Conservation (phyloP, 2,797 vertebrate species). For the Bradypodion pumilum region DNA sequence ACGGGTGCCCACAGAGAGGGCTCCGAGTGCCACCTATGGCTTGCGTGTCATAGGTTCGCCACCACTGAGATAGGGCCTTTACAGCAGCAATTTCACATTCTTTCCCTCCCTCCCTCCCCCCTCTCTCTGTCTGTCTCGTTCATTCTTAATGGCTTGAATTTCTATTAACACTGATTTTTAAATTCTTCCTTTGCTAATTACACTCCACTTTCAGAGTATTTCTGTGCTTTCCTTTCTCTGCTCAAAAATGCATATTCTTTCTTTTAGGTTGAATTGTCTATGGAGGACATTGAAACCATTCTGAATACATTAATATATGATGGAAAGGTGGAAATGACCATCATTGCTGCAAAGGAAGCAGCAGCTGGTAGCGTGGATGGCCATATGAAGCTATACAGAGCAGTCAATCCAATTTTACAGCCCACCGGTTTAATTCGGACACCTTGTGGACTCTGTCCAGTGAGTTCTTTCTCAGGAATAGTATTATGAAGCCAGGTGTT, state of each 20-base stretch:
- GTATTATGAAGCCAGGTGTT: neutral
- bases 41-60: too few species aligned
- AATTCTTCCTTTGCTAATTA: neutral
- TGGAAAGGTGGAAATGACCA: constrained; percentile 96
- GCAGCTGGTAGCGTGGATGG: constrained; percentile 94
- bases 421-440: constrained; percentile 91
- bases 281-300: constrained; percentile 99
- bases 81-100: neutral
- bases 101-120: too few species aligned
- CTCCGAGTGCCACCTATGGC: too few species aligned
- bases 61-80: neutral
- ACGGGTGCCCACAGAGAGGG: too few species aligned
- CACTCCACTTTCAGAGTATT: neutral
- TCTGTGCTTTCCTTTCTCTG: neutral
- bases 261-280: constrained; percentile 92
- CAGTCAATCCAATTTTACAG: constrained; percentile 87
- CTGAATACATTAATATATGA: constrained; percentile 96
- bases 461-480: constrained; percentile 69
- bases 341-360: constrained; percentile 95
- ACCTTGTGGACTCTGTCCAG: constrained; percentile 94
- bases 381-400: constrained; percentile 93
- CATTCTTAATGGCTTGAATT: neutral
- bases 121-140: too few species aligned
- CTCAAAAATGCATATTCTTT: neutral
- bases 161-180: neutral